A percentile compares a stretch with the other conserved stretches of the same genome.
phyloP scores from a whole-genome alignment of 2,113 vertebrate genomes.

The Passer domesticus region DNA sequence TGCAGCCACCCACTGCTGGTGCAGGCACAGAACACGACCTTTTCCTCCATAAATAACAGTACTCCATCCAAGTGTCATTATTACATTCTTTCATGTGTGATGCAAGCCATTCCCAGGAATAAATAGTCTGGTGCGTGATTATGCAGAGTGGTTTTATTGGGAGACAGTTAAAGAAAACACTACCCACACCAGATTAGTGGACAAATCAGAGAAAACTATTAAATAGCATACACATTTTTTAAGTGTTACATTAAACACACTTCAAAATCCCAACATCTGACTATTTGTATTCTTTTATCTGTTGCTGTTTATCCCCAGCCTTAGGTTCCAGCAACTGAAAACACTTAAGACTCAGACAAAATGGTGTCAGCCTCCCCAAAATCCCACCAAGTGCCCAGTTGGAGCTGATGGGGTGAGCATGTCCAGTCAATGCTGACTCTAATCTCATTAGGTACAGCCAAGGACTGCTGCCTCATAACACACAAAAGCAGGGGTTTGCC shows the following conservation, averaged over 20 bases:
- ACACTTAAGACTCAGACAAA: neutral
- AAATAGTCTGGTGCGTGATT: neutral
- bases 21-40: neutral
- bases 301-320: neutral
- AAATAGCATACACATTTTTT: neutral
- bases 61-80: constrained; percentile 17
- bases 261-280: neutral
- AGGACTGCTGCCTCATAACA: neutral
- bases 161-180: constrained; percentile 33
- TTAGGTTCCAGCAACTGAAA: constrained; percentile 3
- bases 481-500: neutral
- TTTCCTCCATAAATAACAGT: constrained; percentile 44
- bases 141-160: neutral
- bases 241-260: neutral
- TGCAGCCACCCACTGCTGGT: neutral
- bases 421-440: neutral
- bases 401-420: neutral
- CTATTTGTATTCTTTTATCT: neutral
- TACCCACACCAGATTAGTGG: neutral
- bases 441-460: neutral
- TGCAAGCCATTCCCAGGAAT: constrained; percentile 4
- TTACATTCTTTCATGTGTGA: constrained; percentile 39
- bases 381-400: neutral
- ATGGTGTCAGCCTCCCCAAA: neutral
- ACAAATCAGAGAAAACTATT: neutral